A percentile compares a stretch with the other conserved stretches of the same genome.
phyloP scores from a whole-genome alignment of 2,797 vertebrate species.

The Falco columbarius region DNA sequence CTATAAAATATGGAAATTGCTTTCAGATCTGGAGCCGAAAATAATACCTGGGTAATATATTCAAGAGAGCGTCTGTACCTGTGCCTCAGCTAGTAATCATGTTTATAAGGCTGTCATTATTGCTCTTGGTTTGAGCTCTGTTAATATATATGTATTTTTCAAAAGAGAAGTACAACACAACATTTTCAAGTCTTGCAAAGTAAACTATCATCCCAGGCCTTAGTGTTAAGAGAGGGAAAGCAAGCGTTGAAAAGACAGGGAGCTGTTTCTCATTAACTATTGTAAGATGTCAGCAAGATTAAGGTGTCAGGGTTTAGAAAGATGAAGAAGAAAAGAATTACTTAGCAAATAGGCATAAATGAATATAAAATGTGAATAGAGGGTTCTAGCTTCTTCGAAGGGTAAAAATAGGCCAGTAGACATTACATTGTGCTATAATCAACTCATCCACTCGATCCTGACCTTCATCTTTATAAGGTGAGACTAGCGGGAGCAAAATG shows the following conservation, averaged over 20 bases:
- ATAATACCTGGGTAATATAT: conserved; percentile 44
- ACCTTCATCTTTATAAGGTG: conserved; percentile 28
- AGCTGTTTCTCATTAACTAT: conserved; percentile 69
- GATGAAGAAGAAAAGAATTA: conserved; percentile 61
- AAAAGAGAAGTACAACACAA: conserved; percentile 68
- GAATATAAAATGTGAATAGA: conserved; percentile 44
- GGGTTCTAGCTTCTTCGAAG: conserved; percentile 20
- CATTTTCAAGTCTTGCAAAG: conserved; percentile 70
- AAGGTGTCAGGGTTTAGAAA: conserved; percentile 61
- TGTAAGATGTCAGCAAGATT: conserved; percentile 70
- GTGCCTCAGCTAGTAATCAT: conserved; percentile 26
- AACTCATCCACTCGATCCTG: not conserved
- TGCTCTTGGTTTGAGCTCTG: conserved; percentile 39
- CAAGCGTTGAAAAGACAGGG: conserved; percentile 29
- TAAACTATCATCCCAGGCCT: conserved; percentile 57
- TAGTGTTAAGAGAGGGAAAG: conserved; percentile 17
- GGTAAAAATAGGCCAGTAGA: conserved; percentile 33
- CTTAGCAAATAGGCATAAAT: conserved; percentile 63
- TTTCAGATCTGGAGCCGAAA: conserved; percentile 56
- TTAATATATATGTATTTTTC: conserved; percentile 71
- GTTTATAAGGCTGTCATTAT: conserved; percentile 64
- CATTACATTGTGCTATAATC: not conserved
- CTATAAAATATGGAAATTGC: conserved; percentile 47
- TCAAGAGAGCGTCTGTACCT: conserved; percentile 33
- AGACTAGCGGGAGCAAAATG: not conserved